A percentile compares a stretch with the other conserved stretches of the same genome.
phyloP scores from a whole-genome alignment of 2,797 vertebrate species.

The Choloepus didactylus region DNA sequence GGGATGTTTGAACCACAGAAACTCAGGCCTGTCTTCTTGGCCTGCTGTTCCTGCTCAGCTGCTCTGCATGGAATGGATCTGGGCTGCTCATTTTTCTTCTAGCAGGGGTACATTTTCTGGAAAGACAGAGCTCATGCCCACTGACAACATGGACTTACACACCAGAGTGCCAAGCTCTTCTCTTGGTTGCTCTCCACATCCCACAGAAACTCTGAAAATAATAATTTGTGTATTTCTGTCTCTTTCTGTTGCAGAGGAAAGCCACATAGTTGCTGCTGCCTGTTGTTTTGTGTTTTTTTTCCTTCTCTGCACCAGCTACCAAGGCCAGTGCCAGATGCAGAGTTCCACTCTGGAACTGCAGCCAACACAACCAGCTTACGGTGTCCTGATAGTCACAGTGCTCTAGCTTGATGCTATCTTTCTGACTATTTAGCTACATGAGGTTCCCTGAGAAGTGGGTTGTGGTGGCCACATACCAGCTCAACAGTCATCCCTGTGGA shows the following conservation, averaged over 20 bases:
- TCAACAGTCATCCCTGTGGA: not conserved
- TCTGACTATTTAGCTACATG: not conserved
- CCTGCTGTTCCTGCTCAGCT: not conserved
- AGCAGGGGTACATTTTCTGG: not conserved
- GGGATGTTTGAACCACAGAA: not conserved
- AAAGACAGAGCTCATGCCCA: not conserved
- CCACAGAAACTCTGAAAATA: not conserved
- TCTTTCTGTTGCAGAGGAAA: not conserved
- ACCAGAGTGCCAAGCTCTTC: not conserved
- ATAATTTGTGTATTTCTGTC: not conserved
- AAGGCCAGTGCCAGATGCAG: not conserved
- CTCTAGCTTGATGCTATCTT: not conserved
- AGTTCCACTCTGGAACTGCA: not conserved
- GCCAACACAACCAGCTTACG: not conserved
- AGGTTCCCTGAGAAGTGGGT: not conserved
- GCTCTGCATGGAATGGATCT: not conserved
- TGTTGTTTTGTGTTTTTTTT: not conserved
- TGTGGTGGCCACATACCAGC: not conserved
- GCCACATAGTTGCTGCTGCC: not conserved
- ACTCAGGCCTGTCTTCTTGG: not conserved
- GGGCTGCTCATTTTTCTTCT: not conserved
- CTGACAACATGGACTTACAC: not conserved
- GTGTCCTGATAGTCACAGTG: not conserved
- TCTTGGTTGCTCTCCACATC: not conserved
- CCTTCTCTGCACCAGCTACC: not conserved